Evolutionary conservation across 1,140 invertebrate species (phyloP), one percentile per base, ranked within the genome.

Genomic region (Zaprionus ghesquierei): DNA sequence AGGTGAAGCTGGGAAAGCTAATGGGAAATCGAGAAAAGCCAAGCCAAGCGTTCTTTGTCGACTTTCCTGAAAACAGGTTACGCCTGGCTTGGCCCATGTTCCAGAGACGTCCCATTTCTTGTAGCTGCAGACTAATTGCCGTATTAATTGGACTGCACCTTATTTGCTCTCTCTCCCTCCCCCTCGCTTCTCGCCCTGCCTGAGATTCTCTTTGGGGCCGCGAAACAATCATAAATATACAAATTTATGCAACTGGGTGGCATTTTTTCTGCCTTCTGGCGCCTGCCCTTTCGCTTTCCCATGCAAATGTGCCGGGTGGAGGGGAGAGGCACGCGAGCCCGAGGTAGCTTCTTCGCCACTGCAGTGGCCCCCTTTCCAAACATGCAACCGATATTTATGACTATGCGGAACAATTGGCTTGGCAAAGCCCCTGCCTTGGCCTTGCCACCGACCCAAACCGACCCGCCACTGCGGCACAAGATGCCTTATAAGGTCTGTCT

Each of bases 221-320:
- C 41, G 61, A 58, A 69, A 66, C 50, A 65, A 75, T 81, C 68
- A 86, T 81, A 82, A 81, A 86, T 86, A 81, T 76, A 86, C 82
- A 86, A 81, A 86, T 86, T 78, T 87, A 87, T 81, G 70, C 81
- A 87, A 87, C 77, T 85, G 81, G 81, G 74, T 85, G 71, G 79
- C 78, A 75, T 74, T 77, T 68, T 75, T 64, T 62, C 58, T 33
- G 22, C 18, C 1, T 35, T 10, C 9, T 46, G 13, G 44, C 62
- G 41, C 35, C 29, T 35, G 54, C 50, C 49, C 60, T 70, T 70
- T 62, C 51, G 35, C 61, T 53, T 63, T 63, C 61, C 61, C 61
- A 63, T 63, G 61, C 50, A 63, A 63, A 63, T 62, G 31, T 23
- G 46, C 56, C n/a, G n/a, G n/a, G n/a, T n/a, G n/a, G 29, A 35